These are phyloP conservation scores for Morbakka virulenta DNA, from an alignment of 30 jellyfish, hydroid and myxozoan species.

Conservation along the genomic window DNA sequence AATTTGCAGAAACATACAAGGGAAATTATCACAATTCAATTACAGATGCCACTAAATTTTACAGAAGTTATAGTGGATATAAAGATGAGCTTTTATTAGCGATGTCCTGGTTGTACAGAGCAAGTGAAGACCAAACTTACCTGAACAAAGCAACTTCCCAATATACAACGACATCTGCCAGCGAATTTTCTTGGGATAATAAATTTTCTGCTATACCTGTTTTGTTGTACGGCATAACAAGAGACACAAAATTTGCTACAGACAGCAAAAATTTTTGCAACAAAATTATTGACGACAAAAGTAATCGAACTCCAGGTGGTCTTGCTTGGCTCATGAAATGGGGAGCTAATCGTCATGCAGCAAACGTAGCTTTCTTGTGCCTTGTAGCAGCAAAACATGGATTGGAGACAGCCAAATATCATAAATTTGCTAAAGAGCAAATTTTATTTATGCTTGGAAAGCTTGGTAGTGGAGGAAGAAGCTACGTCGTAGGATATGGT, in stretches of 20 bases:
- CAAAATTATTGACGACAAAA: constrained; percentile 1
- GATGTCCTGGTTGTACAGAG: constrained; percentile 69
- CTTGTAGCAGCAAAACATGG: constrained; percentile 45
- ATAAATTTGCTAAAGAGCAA: constrained; percentile 52
- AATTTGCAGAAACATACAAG: constrained; percentile 42
- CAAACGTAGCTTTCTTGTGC: constrained; percentile 71
- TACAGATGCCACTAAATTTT: constrained; percentile 55
- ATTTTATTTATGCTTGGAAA: constrained; percentile 57
- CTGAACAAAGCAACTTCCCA: constrained; percentile 41
- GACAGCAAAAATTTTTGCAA: constrained; percentile 39
- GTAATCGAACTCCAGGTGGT: constrained; percentile 47
- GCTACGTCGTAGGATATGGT: constrained; percentile 75
- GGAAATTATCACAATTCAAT: constrained; percentile 59
- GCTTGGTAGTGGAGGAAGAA: constrained; percentile 45
- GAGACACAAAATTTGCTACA: neutral
- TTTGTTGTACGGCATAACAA: constrained; percentile 43
- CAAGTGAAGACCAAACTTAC: constrained; percentile 27
- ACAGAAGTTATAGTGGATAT: constrained; percentile 68
- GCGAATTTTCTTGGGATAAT: constrained; percentile 78
- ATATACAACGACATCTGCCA: constrained; percentile 2
- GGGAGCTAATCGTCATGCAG: constrained; percentile 86
- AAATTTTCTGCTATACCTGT: constrained; percentile 60
- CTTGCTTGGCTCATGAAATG: constrained; percentile 51
- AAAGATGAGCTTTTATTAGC: constrained; percentile 72
- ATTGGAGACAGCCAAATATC: constrained; percentile 3